These are phyloP conservation scores for Protophormia terraenovae DNA, from an alignment of 2,888 invertebrate species.

Conservation along the genomic window DNA sequence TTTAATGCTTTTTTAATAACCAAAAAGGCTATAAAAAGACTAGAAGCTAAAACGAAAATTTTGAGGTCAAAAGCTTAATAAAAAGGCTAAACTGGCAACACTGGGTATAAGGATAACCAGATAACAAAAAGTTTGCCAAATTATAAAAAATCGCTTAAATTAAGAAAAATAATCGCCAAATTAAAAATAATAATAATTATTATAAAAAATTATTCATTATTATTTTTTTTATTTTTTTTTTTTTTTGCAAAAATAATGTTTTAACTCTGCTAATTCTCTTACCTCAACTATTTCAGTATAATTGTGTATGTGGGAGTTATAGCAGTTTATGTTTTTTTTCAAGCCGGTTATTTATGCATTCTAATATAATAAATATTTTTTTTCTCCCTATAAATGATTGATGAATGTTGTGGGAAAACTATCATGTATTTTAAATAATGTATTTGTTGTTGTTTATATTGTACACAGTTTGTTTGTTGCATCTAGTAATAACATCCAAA, in stretches of 20 bases:
- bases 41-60: no score
- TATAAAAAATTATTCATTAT: no score
- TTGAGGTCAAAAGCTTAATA: no score
- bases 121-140: no score
- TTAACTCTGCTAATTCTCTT: neutral
- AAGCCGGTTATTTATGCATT: constrained; percentile 31
- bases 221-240: no score
- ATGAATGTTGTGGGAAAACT: constrained; percentile 57
- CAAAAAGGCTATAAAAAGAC: no score
- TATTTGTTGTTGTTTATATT: constrained; percentile 3
- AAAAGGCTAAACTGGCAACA: no score
- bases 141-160: no score
- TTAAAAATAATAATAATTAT: no score
- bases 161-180: no score
- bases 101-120: no score
- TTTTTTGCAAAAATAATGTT: neutral
- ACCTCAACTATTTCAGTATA: neutral
- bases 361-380: constrained; percentile 10
- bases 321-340: neutral
- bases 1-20: no score
- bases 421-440: constrained; percentile 60
- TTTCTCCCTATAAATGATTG: constrained; percentile 58
- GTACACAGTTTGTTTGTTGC: constrained; percentile 33
- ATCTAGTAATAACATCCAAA: neutral
- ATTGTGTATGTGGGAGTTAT: neutral